Percentiles rank a stretch among this genome's conserved stretches.
Conservation (phyloP, 2,888 invertebrate species). For the Agapetus fuscipes region DNA sequence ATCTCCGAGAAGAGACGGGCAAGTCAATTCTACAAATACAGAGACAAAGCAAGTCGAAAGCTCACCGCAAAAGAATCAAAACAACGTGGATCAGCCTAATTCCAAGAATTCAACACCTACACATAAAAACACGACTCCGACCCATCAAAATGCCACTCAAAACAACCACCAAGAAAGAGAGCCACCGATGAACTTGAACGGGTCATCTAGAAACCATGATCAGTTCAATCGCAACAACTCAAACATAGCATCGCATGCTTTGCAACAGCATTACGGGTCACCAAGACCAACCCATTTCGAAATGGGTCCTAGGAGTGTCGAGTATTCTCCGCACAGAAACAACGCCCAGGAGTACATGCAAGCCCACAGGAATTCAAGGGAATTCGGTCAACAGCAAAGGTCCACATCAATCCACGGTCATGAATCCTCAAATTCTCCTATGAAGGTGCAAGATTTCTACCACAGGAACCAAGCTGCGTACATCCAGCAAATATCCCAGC, state of each 20-base stretch:
- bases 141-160: background rate
- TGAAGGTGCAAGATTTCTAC: conserved; percentile 35
- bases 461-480: conserved; percentile 33
- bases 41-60: conserved; percentile 21
- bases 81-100: conserved; percentile 23
- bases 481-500: conserved; percentile 32
- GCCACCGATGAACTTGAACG: conserved; percentile 27
- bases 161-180: conserved; percentile 13
- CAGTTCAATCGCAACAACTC: conserved; percentile 25
- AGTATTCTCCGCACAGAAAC: conserved; percentile 42
- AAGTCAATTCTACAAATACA: conserved; percentile 11
- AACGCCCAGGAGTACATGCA: conserved; percentile 30
- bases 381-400: conserved; percentile 39
- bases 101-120: conserved; percentile 14
- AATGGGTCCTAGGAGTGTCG: conserved; percentile 41
- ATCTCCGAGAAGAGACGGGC: conserved; percentile 15
- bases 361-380: conserved; percentile 31
- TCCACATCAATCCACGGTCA: conserved; percentile 43
- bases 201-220: conserved; percentile 26
- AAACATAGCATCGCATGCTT: conserved; percentile 28
- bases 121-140: conserved; percentile 4
- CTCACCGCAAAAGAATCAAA: conserved; percentile 9
- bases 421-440: conserved; percentile 37
- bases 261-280: conserved; percentile 31
- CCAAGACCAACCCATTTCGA: conserved; percentile 38